A percentile compares a stretch with the other conserved stretches of the same genome.
Conservation (phyloP, 2,113 vertebrate genomes). For the Copsychus sechellarum region DNA sequence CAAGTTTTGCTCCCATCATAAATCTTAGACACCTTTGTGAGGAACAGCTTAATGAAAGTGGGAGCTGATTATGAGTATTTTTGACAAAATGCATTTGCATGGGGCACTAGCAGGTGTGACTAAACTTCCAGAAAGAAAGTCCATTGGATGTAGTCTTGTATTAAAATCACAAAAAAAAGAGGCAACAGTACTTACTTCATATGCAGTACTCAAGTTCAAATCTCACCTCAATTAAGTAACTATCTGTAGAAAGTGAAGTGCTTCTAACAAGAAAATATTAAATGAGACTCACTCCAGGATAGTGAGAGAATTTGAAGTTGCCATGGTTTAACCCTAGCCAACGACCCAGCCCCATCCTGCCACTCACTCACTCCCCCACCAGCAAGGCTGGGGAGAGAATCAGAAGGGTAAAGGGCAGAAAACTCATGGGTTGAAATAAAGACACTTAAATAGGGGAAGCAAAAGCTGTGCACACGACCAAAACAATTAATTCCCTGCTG, state of each 20-base stretch:
- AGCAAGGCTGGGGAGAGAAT: neutral
- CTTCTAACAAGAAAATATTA: neutral
- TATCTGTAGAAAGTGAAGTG: neutral
- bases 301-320: neutral
- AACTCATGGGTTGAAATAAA: neutral
- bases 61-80: neutral
- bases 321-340: neutral
- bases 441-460: neutral
- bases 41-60: neutral
- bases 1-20: neutral
- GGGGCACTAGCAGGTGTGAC: neutral
- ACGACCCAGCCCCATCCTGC: no score
- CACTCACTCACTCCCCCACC: neutral
- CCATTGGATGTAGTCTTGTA: rapidly evolving
- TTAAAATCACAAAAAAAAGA: neutral
- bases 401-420: neutral
- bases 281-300: neutral
- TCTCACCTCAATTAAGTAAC: neutral
- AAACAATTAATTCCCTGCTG: neutral
- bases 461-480: neutral
- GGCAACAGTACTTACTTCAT: neutral
- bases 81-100: neutral
- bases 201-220: neutral
- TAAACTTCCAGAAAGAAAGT: neutral
- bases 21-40: neutral